Conservation (phyloP, 2,888 invertebrate species). For the Acleris emargana region DNA sequence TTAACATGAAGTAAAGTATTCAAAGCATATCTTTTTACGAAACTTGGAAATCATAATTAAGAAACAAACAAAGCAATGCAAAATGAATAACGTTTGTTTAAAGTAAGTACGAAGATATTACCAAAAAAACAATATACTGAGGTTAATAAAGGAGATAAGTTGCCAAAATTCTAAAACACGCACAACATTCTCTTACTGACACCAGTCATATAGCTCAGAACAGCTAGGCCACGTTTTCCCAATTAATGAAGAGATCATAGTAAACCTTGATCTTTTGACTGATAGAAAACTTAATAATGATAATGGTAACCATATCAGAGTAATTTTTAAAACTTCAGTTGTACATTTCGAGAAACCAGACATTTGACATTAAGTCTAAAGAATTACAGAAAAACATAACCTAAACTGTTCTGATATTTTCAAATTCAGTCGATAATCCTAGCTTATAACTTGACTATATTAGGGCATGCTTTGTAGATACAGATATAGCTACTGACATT, state of each 20-base stretch:
- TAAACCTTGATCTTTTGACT: background rate
- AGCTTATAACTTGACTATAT: constrained; percentile 55
- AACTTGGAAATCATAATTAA: background rate
- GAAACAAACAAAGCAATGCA: background rate
- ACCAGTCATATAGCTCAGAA: background rate
- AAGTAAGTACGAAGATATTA: background rate
- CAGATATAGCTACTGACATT: constrained; percentile 62
- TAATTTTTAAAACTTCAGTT: no score
- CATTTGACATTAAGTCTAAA: no score
- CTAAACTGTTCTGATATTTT: constrained; percentile 54
- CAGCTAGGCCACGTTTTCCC: background rate
- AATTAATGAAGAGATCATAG: background rate
- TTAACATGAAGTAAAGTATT: background rate
- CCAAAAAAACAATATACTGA: background rate
- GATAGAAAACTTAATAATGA: no score
- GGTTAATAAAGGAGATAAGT: background rate
- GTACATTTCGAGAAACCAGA: no score
- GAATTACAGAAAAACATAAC: background rate
- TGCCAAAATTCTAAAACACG: constrained; percentile 41
- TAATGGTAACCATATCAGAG: no score
- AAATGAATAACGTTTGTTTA: background rate
- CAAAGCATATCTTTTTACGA: constrained; percentile 6
- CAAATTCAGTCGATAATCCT: constrained; percentile 73
- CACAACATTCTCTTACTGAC: constrained; percentile 50
- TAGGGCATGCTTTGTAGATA: constrained; percentile 64